Evolutionary conservation across 2,888 invertebrate species (phyloP), one percentile per base, ranked within the genome.

Genomic region (Hecatera dysodea): DNA sequence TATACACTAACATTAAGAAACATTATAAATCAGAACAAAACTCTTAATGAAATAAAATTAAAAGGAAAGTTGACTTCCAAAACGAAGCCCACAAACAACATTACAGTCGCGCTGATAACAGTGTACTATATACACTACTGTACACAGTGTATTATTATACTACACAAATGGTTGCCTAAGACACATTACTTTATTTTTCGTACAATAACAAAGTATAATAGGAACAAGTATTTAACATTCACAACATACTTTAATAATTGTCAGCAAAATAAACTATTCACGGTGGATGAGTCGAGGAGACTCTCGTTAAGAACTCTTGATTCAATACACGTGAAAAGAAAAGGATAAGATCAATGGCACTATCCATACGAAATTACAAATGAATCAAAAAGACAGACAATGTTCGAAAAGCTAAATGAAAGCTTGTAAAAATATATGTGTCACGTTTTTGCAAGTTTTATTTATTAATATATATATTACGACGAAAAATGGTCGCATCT

Each of bases 251-350:
- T 77, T 80, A 83, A 67, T 80, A 83, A 67, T 84, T 80, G 77
- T 80, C 74, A 83, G 80, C 67, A 75, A 77, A 83, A 84, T 81
- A 82, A 82, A 80, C 80, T 75, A 75, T 82, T 80, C 68, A 75
- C 78, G 64, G 62, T 64, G 72, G 62, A 68, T 68, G 73, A 17
- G 72, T 74, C 68, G 60, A 12, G 17, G 4, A 33, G 22, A 39
- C 36, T 83, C 83, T 22, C 70, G 52, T 68, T 82, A 44, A 61
- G 72, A 24, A 29, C 70, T 24, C 11, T 5, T 24, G 29, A 74
- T 72, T 62, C 68, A 53, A 77, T 48, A 77, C 67, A 29, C 11
- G 8, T 22, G 17, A 42, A 42, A 75, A 56, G 48, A 42, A 1
- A 33, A 60, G 0, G 7, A 15, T 22, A 33, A 15, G 7, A 55